Percentiles rank a stretch among this genome's conserved stretches.
Evolutionary conservation across 2,797 vertebrate genomes (phyloP).

Genomic region (Enteromius afrohamiltoni): DNA sequence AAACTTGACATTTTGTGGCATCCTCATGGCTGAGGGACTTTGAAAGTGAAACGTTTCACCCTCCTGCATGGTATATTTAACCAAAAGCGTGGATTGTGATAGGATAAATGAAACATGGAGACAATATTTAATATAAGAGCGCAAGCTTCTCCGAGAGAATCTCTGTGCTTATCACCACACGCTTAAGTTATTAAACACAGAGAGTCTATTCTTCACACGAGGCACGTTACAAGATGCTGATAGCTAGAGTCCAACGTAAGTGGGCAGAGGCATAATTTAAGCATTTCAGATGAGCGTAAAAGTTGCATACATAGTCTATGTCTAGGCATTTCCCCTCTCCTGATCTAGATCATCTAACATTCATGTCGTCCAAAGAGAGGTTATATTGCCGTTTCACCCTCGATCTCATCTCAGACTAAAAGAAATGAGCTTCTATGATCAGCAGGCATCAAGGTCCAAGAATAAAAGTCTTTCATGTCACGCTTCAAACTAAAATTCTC

Average conservation of each 20-base stretch:
- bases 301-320: slow-evolving; percentile 60
- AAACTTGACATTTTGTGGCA: slow-evolving; percentile 29
- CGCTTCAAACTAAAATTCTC: slow-evolving; percentile 66
- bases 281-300: slow-evolving; percentile 35
- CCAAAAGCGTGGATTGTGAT: not conserved
- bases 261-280: slow-evolving; percentile 57
- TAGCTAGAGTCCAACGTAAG: slow-evolving; percentile 45
- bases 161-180: slow-evolving; percentile 43
- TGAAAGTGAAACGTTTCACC: not conserved
- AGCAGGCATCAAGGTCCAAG: slow-evolving; percentile 66
- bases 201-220: slow-evolving; percentile 58
- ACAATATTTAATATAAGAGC: slow-evolving; percentile 37
- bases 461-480: slow-evolving; percentile 68
- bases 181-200: slow-evolving; percentile 34
- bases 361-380: slow-evolving; percentile 71
- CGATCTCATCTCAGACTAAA: slow-evolving; percentile 64
- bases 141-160: slow-evolving; percentile 41
- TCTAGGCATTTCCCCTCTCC: slow-evolving; percentile 56
- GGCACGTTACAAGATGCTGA: slow-evolving; percentile 59
- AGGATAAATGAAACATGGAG: slow-evolving; percentile 19
- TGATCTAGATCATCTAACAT: slow-evolving; percentile 72
- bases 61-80: not conserved
- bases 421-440: slow-evolving; percentile 65
- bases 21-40: not conserved
- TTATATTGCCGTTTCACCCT: slow-evolving; percentile 62